Percentiles rank a stretch among this genome's conserved stretches.
phyloP scores from a whole-genome alignment of 2,888 invertebrate species.

The Muscina levida region DNA sequence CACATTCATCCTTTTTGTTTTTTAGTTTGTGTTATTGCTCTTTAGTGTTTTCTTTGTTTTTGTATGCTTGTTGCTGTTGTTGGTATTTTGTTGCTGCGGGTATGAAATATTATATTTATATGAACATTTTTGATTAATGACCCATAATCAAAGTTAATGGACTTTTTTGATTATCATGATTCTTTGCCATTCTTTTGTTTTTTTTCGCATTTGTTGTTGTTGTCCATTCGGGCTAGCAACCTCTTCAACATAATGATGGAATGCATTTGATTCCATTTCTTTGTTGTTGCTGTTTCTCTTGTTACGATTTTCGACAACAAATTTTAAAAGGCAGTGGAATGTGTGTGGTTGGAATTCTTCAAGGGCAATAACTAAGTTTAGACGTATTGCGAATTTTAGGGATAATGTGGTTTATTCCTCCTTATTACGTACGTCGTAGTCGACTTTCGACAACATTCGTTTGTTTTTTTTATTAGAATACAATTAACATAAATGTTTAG shows the following conservation, averaged over 20 bases:
- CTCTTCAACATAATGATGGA: not conserved
- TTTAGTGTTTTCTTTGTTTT: slow-evolving; percentile 39
- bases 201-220: not conserved
- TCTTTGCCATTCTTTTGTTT: slow-evolving; percentile 37
- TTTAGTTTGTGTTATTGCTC: not conserved
- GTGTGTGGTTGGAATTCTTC: not conserved
- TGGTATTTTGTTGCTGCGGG: slow-evolving; percentile 48
- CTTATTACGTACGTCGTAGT: no score
- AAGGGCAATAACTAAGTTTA: no score
- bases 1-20: slow-evolving; percentile 4
- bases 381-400: no score
- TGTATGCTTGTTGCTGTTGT: slow-evolving; percentile 33
- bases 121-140: slow-evolving; percentile 66
- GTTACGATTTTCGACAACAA: no score
- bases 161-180: slow-evolving; percentile 65
- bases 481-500: no score
- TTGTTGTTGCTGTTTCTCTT: not conserved
- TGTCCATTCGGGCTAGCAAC: not conserved
- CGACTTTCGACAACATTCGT: no score
- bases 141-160: slow-evolving; percentile 66
- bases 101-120: slow-evolving; percentile 67
- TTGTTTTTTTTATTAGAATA: no score
- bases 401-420: no score
- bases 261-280: slow-evolving; percentile 16
- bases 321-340: not conserved